Conservation (phyloP, 2,113 vertebrate genomes). For the Paradoxurus hermaphroditus region DNA sequence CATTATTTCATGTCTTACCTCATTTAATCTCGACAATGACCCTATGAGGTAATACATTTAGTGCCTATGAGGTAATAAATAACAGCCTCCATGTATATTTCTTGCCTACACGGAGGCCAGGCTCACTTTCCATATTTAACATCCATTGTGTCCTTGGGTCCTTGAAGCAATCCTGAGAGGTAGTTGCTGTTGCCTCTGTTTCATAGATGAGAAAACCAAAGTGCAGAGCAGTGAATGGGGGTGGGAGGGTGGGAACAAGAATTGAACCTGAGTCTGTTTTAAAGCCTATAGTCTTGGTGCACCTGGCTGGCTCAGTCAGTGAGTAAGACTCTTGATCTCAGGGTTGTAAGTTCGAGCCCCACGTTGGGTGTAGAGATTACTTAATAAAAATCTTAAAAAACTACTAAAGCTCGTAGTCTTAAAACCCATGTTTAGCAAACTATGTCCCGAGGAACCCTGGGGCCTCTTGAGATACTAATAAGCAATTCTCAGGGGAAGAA, state of each 20-base stretch:
- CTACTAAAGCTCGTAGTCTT: neutral
- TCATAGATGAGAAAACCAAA: neutral
- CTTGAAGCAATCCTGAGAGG: neutral
- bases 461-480: neutral
- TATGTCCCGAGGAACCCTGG: neutral
- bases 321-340: too few relatives aligned
- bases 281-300: neutral
- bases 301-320: too few relatives aligned
- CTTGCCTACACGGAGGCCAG: neutral
- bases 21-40: slow-evolving; percentile 3
- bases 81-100: neutral
- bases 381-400: neutral
- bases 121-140: accelerated
- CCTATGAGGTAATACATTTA: neutral
- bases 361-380: too few relatives aligned
- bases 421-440: neutral
- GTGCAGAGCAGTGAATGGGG: neutral
- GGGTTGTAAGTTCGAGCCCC: too few relatives aligned
- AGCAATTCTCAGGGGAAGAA: neutral
- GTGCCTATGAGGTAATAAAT: neutral
- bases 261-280: accelerated
- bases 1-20: neutral
- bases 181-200: neutral
- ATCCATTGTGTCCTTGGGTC: neutral
- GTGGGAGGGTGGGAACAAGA: neutral